Conservation (phyloP, 2,797 vertebrate species). For the Coendou prehensilis region DNA sequence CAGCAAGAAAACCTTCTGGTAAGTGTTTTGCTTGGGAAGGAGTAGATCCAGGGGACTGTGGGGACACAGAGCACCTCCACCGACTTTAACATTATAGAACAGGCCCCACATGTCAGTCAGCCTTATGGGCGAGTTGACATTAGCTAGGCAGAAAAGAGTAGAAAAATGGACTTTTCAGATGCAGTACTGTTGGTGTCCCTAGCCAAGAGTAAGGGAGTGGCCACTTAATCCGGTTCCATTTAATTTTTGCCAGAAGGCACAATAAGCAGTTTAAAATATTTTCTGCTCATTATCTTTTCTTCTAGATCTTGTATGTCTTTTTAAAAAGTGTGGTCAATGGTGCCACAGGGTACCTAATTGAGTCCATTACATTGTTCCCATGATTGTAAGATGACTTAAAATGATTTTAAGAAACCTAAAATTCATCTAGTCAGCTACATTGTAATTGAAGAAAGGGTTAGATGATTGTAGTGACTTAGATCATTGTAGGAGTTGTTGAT, state of each 20-base stretch:
- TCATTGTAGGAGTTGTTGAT: neutral
- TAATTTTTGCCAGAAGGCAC: neutral
- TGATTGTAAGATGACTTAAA: neutral
- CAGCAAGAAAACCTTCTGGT: neutral
- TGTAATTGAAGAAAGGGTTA: neutral
- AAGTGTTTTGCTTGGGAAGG: neutral
- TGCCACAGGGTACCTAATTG: fast-evolving
- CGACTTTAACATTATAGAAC: neutral
- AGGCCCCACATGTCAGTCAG: neutral
- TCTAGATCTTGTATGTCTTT: neutral
- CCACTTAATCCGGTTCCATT: neutral
- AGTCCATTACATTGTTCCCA: neutral
- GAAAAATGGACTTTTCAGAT: neutral
- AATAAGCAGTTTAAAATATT: conserved; percentile 3
- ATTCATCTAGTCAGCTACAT: neutral
- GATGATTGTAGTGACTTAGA: neutral
- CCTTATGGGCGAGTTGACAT: neutral
- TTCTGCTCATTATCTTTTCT: neutral
- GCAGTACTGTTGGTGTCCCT: neutral
- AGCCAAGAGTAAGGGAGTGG: neutral
- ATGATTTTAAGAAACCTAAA: conserved; percentile 27
- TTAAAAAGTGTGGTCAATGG: neutral
- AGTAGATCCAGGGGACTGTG: neutral
- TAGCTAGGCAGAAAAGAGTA: neutral
- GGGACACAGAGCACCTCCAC: neutral